phyloP scores from a whole-genome alignment of 2,113 vertebrate species.

The Toxostoma redivivum region DNA sequence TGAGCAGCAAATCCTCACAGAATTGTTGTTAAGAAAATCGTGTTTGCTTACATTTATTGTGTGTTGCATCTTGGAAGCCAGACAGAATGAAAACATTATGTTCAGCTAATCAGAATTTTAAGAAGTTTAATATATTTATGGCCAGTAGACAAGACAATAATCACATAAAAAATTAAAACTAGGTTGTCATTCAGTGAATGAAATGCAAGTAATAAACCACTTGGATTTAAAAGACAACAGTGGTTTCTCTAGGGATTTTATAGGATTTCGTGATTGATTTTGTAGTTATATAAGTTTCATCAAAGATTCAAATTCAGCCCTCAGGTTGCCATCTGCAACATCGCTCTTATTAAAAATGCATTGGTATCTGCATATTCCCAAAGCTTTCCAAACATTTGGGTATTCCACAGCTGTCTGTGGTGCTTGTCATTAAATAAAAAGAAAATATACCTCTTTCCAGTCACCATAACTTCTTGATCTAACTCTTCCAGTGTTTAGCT shows the following conservation, averaged over 20 bases:
- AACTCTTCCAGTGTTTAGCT: neutral
- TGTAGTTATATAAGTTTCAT: neutral
- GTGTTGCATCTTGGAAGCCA: neutral
- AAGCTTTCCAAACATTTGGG: neutral
- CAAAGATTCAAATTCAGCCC: conserved; percentile 7
- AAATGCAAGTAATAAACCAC: neutral
- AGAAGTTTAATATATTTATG: neutral
- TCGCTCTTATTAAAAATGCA: neutral
- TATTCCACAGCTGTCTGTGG: neutral
- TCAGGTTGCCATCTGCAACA: neutral
- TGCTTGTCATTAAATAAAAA: neutral
- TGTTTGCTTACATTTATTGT: neutral
- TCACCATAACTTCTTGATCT: neutral
- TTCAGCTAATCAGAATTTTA: neutral
- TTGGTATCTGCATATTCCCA: neutral
- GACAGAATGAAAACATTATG: neutral
- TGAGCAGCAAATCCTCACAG: neutral
- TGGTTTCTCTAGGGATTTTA: neutral
- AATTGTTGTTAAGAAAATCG: neutral
- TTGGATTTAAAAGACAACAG: neutral
- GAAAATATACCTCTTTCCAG: neutral
- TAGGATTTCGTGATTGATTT: neutral
- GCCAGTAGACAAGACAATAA: neutral
- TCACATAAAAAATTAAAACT: neutral
- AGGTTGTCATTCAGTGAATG: neutral